Evolutionary conservation across 1,140 invertebrate species (phyloP).

Genomic region (Eumeta japonica): DNA sequence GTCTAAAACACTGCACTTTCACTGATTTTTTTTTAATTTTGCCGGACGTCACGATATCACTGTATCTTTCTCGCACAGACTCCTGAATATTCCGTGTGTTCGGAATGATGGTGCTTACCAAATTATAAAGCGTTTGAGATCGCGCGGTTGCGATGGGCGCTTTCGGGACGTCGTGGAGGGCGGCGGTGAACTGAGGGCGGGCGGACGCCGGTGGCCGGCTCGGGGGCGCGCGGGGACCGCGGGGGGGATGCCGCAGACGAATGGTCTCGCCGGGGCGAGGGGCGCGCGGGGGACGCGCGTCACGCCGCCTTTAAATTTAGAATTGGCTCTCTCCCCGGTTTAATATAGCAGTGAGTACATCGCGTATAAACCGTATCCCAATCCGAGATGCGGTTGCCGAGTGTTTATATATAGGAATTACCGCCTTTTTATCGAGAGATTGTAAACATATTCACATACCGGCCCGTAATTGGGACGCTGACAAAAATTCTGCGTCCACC

Average conservation of each 20-base stretch:
- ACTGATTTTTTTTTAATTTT: no score
- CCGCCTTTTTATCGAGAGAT: constrained; percentile 48
- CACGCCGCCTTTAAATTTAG: constrained; percentile 44
- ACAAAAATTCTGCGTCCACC: no score
- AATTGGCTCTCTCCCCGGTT: constrained; percentile 54
- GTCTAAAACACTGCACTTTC: no score
- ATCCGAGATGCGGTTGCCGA: constrained; percentile 41
- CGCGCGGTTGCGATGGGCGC: constrained; percentile 38
- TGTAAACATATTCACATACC: constrained; percentile 47
- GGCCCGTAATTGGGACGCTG: no score
- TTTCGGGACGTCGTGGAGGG: constrained; percentile 44
- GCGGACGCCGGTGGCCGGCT: constrained; percentile 48
- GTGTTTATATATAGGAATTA: constrained; percentile 52
- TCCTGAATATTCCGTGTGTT: no score
- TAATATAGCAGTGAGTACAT: constrained; percentile 57
- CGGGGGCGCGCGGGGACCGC: no score
- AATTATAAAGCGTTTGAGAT: constrained; percentile 27
- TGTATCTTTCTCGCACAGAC: no score
- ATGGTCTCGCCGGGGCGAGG: no score
- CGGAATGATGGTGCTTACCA: constrained; percentile 25
- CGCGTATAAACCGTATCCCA: constrained; percentile 50
- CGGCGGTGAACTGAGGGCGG: constrained; percentile 48
- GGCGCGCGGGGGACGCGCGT: no score
- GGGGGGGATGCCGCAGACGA: no score
- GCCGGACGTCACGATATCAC: no score